Conservation (phyloP, 2,888 invertebrate species). For the Ophion slaviceki region DNA sequence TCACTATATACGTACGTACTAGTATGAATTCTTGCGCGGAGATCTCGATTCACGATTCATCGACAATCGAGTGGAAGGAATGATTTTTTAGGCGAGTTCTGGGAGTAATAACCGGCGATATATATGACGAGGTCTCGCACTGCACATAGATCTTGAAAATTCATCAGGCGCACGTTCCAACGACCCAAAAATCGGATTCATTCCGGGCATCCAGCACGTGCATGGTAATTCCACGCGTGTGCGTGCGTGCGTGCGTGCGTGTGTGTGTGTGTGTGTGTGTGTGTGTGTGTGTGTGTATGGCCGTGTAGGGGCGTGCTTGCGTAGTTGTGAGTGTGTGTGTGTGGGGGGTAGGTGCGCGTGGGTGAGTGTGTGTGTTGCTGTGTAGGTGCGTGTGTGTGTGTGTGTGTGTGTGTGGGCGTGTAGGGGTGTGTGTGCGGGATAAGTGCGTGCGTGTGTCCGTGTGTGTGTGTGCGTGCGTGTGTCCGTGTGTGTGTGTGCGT, state of each 20-base stretch:
- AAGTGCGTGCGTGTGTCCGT: not conserved
- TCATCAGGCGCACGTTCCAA: slow-evolving; percentile 61
- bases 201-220: slow-evolving; percentile 43
- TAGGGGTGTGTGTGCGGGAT: not conserved
- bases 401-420: too few species aligned
- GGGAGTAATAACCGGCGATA: slow-evolving; percentile 42
- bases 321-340: too few species aligned
- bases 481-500: not conserved
- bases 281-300: not conserved
- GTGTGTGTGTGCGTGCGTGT: not conserved
- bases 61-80: slow-evolving; percentile 64
- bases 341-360: not conserved
- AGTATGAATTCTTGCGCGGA: not conserved
- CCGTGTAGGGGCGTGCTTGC: too few species aligned
- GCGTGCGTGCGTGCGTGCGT: not conserved
- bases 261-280: slow-evolving; percentile 1
- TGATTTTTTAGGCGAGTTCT: slow-evolving; percentile 56
- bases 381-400: not conserved
- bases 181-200: slow-evolving; percentile 53
- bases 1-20: not conserved
- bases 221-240: not conserved
- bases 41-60: slow-evolving; percentile 42
- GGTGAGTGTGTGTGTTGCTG: not conserved
- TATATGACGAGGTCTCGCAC: slow-evolving; percentile 28
- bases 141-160: slow-evolving; percentile 49